A percentile compares a stretch with the other conserved stretches of the same genome.
Conservation (phyloP, 1,140 invertebrate genomes). For the Papilio helenus region DNA sequence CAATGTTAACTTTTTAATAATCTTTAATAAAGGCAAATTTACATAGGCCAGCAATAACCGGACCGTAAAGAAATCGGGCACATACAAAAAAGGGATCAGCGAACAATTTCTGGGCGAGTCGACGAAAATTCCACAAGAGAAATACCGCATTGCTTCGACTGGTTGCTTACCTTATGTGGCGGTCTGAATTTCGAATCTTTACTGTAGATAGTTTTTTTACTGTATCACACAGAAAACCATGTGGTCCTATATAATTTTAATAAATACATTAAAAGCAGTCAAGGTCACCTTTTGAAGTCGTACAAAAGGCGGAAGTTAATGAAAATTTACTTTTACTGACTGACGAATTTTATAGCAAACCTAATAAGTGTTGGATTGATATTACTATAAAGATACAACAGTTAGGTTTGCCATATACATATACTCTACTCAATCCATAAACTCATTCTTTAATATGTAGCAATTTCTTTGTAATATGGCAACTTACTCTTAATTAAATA, state of each 20-base stretch:
- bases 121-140: conserved; percentile 32
- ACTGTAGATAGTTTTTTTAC: neutral
- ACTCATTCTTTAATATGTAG: too few relatives aligned
- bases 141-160: conserved; percentile 32
- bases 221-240: neutral
- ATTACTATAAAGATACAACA: too few relatives aligned
- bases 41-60: conserved; percentile 17
- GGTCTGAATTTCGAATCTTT: conserved; percentile 19
- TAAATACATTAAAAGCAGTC: neutral
- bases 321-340: too few relatives aligned
- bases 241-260: neutral
- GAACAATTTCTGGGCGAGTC: conserved; percentile 30
- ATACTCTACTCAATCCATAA: too few relatives aligned
- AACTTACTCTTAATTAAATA: too few relatives aligned
- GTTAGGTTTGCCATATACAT: too few relatives aligned
- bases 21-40: conserved; percentile 23
- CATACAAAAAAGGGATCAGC: conserved; percentile 25
- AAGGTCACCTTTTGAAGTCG: neutral
- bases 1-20: conserved; percentile 25
- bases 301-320: neutral
- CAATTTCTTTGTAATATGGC: too few relatives aligned
- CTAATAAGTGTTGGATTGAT: too few relatives aligned
- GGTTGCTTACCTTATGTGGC: conserved; percentile 24
- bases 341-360: too few relatives aligned
- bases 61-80: conserved; percentile 22